Evolutionary conservation across 2,797 vertebrate species (phyloP), one percentile per base, ranked within the genome.

Genomic region (Melopsittacus undulatus): DNA sequence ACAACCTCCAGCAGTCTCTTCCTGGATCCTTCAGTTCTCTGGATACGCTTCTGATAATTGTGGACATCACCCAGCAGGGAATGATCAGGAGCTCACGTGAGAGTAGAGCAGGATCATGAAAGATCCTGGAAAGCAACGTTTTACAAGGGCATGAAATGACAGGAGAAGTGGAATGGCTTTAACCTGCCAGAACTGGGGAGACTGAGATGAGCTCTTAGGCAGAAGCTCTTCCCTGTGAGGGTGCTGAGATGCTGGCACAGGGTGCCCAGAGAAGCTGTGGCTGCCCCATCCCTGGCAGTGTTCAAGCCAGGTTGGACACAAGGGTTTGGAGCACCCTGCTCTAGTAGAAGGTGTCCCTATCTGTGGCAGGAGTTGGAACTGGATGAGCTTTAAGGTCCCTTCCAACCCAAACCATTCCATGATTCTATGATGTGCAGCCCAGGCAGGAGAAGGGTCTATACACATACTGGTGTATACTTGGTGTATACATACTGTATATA

Each of bases 21-120:
- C 63, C 27, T 59, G 0, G 2, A 34, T 7, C 52, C 54, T 22
- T 34, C 9, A 3, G 3, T 13, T 63, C 22, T 29, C 66, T 14
- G 49, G 14, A 7, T 20, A 13, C 2, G 1, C 27, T 34, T 40
- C 45, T 30, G 10, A 5, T 4, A 42, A 7, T 0, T 6, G 36
- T 2, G 0, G 74, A 21, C 49, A 68, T 24, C 72, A 24, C 32
- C 6, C 30, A 21, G 57, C 17, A 27, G 12, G 36, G 21, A 46
- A 48, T 34, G 24, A 36, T 42, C 2, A 1, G 48, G 49, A 69
- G 49, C 17, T 1, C 42, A 26, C 5, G 36, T 26, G 62, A 45
- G 17, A 17, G 18, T 0, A 20, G 4, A 49, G 36, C 0, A 49
- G 16, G 21, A 11, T 27, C 4, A 12, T 51, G 4, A 24, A 57